Percentiles rank a stretch among this genome's conserved stretches.
Evolutionary conservation across 2,888 invertebrate genomes (phyloP).

Genomic region (Branchipolynoe longqiensis): DNA sequence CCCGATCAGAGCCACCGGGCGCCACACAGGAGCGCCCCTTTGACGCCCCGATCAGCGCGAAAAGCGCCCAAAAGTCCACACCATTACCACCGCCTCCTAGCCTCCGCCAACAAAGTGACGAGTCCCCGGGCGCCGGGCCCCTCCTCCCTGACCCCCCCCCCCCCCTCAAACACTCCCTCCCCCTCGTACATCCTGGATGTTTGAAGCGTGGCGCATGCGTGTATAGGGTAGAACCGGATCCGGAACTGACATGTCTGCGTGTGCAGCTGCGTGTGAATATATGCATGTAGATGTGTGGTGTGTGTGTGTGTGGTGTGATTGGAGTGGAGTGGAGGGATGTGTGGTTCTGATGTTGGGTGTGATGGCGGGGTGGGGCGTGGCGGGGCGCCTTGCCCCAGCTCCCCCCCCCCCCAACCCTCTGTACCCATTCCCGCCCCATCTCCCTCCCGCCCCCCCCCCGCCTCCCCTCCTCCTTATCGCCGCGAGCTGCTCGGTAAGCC

Average conservation of each 20-base stretch:
- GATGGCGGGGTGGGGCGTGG: neutral
- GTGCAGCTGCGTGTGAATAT: conserved; percentile 33
- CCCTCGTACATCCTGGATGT: too few species aligned
- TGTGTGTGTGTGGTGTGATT: neutral
- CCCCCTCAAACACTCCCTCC: too few species aligned
- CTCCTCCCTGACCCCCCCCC: too few species aligned
- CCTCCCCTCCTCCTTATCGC: too few species aligned
- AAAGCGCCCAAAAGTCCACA: conserved; percentile 21
- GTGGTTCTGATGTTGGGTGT: conserved; percentile 16
- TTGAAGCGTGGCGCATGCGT: neutral
- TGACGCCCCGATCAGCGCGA: neutral
- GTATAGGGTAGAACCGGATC: conserved; percentile 32
- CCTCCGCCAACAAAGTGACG: conserved; percentile 3
- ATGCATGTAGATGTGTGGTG: conserved; percentile 33
- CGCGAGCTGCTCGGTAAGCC: conserved; percentile 38
- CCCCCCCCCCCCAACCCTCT: conserved; percentile 22
- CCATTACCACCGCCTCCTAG: conserved; percentile 17
- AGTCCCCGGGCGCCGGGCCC: too few species aligned
- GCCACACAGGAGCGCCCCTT: conserved; percentile 7
- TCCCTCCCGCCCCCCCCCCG: conserved; percentile 15
- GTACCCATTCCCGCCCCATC: conserved; percentile 30
- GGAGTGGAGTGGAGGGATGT: neutral
- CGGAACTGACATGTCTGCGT: conserved; percentile 31
- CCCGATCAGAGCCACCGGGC: neutral
- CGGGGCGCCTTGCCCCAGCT: neutral